phyloP scores from a whole-genome alignment of 2,797 vertebrate species.

The Anabas testudineus region DNA sequence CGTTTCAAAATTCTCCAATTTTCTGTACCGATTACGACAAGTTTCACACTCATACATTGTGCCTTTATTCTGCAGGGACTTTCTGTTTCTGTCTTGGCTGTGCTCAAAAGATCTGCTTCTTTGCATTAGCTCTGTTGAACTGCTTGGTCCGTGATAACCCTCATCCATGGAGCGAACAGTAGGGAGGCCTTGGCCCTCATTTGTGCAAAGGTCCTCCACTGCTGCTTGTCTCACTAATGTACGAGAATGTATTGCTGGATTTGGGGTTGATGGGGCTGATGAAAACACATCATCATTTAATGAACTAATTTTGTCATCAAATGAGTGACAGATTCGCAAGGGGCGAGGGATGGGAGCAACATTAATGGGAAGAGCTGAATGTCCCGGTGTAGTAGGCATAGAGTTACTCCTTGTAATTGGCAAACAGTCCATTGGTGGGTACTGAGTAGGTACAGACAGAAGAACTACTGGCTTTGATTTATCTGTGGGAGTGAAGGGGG shows the following conservation, averaged over 20 bases:
- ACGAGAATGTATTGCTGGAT: slow-evolving; percentile 90
- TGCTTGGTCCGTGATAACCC: slow-evolving; percentile 82
- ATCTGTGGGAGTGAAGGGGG: slow-evolving; percentile 97
- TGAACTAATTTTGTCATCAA: slow-evolving; percentile 95
- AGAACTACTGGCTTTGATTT: slow-evolving; percentile 98
- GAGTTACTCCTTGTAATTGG: slow-evolving; percentile 99
- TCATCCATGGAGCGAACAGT: slow-evolving; percentile 91
- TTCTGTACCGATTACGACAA: slow-evolving; percentile 96
- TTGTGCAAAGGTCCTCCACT: slow-evolving; percentile 92
- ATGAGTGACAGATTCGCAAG: slow-evolving; percentile 94
- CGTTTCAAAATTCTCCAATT: slow-evolving; percentile 98
- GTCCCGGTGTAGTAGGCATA: slow-evolving; percentile 95
- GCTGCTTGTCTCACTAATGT: slow-evolving; percentile 94
- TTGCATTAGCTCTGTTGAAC: slow-evolving; percentile 82
- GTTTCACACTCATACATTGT: slow-evolving; percentile 99
- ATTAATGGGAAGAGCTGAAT: slow-evolving; percentile 90
- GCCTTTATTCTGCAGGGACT: slow-evolving; percentile 92
- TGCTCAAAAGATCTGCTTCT: slow-evolving; percentile 90
- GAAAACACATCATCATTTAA: slow-evolving; percentile 95
- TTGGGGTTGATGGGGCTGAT: slow-evolving; percentile 89
- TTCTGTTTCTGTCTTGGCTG: slow-evolving; percentile 89
- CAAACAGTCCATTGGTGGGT: slow-evolving; percentile 93
- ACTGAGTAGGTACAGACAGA: slow-evolving; percentile 93
- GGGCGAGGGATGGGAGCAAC: slow-evolving; percentile 89
- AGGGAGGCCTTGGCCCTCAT: slow-evolving; percentile 87